Percentiles rank a stretch among this genome's conserved stretches.
Evolutionary conservation across 2,888 invertebrate species (phyloP).

Genomic region (Steromphala cineraria): DNA sequence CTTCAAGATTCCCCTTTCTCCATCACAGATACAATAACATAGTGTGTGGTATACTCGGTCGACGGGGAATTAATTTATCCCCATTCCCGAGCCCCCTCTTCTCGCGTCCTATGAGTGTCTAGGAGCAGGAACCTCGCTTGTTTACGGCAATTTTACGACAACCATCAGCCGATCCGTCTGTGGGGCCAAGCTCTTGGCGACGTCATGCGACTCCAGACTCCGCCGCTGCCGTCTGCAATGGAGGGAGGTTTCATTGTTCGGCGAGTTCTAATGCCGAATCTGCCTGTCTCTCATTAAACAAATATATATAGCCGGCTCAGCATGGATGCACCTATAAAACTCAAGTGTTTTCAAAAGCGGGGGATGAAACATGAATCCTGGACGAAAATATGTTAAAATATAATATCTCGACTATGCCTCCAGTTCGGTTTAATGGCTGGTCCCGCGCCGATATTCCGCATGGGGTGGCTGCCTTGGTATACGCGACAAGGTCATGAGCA

Average conservation of each 20-base stretch:
- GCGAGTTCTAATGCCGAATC: not conserved
- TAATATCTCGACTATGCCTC: not conserved
- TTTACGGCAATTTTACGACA: not conserved
- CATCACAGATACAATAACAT: not conserved
- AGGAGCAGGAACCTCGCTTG: not conserved
- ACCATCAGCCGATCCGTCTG: not conserved
- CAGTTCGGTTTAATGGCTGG: not conserved
- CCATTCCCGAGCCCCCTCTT: not conserved
- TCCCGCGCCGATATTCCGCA: constrained; percentile 3
- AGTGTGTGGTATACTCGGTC: not conserved
- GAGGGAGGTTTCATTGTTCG: not conserved
- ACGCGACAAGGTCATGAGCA: not conserved
- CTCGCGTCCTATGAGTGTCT: not conserved
- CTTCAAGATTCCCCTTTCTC: not conserved
- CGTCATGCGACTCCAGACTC: not conserved
- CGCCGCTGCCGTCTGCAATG: not conserved
- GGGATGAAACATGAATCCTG: not conserved
- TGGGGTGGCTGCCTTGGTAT: not conserved
- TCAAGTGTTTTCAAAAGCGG: constrained; percentile 2
- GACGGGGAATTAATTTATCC: not conserved
- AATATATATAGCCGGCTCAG: not conserved
- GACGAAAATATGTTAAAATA: not conserved
- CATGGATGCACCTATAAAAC: not conserved
- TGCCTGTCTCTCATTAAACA: not conserved
- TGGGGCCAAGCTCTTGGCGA: not conserved